A percentile compares a stretch with the other conserved stretches of the same genome.
Evolutionary conservation across 1,140 invertebrate species (phyloP).

Genomic region (Drosophila littoralis): DNA sequence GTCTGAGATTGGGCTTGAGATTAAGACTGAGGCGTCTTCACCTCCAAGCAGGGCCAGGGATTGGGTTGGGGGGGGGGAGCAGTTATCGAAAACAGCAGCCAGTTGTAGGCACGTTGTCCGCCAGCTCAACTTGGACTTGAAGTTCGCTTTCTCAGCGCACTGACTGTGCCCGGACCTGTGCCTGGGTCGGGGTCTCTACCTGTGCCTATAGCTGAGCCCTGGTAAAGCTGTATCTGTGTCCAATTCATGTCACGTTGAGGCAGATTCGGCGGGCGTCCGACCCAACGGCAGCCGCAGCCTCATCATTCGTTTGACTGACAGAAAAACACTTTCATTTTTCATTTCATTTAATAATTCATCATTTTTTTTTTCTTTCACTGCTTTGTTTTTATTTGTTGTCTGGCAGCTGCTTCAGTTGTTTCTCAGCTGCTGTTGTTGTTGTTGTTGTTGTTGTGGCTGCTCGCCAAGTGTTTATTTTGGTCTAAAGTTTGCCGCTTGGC

Average conservation of each 20-base stretch:
- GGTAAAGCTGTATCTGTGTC: slow-evolving; percentile 38
- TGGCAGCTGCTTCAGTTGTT: slow-evolving; percentile 32
- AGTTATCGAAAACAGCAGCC: slow-evolving; percentile 33
- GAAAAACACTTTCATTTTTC: slow-evolving; percentile 80
- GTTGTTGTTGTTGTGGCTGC: slow-evolving; percentile 41
- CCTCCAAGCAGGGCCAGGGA: slow-evolving; percentile 46
- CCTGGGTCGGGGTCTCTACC: neutral
- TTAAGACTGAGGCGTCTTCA: slow-evolving; percentile 25
- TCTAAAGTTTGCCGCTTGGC: slow-evolving; percentile 67
- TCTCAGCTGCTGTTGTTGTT: slow-evolving; percentile 27
- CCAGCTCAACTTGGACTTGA: slow-evolving; percentile 45
- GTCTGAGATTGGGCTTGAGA: slow-evolving; percentile 7
- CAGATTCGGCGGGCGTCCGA: slow-evolving; percentile 50
- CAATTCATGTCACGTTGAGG: slow-evolving; percentile 73
- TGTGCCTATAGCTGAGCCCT: slow-evolving; percentile 21
- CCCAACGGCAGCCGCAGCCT: slow-evolving; percentile 28
- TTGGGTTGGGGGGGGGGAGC: neutral
- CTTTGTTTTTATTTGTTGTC: slow-evolving; percentile 48
- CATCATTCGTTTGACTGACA: slow-evolving; percentile 50
- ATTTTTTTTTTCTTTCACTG: slow-evolving; percentile 48
- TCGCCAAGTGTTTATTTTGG: slow-evolving; percentile 64
- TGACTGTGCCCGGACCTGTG: neutral
- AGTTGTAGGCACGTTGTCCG: slow-evolving; percentile 59
- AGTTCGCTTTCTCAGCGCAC: slow-evolving; percentile 52
- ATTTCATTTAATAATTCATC: slow-evolving; percentile 81